Evolutionary conservation across 2,888 invertebrate genomes (phyloP), one percentile per base, ranked within the genome.

Genomic region (Xylota sylvarum): DNA sequence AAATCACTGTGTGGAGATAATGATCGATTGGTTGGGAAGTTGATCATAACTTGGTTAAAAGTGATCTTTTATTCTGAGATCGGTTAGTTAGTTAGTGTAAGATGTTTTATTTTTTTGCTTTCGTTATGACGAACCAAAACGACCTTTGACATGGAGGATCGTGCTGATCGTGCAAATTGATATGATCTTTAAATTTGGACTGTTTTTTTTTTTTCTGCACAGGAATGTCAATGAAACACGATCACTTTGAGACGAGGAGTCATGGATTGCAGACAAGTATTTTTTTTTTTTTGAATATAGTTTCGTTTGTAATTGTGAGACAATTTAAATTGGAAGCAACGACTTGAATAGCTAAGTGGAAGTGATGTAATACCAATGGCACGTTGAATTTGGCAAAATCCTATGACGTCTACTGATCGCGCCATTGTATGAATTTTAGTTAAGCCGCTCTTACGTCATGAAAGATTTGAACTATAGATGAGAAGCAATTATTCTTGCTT

Each of bases 331-430:
- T 62, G 62, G 30, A 73, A 58, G 19, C 48, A 46, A 62, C 27
- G 43, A 2, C 12, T 69, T 82, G 82, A 82, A 86, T 82, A 64
- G 67, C 4, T 50, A 86, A 73, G 32, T 32, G 67, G 52, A 32
- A 50, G 7, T 76, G 74, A 85, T 74, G 80, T 76, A 76, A 74
- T 84, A 65, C 40, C 40, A 37, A 58, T 23, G 43, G 60, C 55
- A 69, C 55, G 80, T 43, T 67, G 58, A 74, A 46, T 58, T 64
- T 85, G 85, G 74, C 69, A 83, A 83, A 79, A 55, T 67, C 64
- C 65, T 65, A 62, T 84, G 79, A 79, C 55, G 84, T 74, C 19
- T 65, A 50, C 6, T 48, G 48, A 76, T 82, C n/a, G 55, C 10
- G 23, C 52, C 46, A 67, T 58, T 19, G 50, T 35, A 35, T 64